Percentiles rank a stretch among this genome's conserved stretches.
Conservation (phyloP, 2,113 vertebrate genomes). For the Oryzias woworae region DNA sequence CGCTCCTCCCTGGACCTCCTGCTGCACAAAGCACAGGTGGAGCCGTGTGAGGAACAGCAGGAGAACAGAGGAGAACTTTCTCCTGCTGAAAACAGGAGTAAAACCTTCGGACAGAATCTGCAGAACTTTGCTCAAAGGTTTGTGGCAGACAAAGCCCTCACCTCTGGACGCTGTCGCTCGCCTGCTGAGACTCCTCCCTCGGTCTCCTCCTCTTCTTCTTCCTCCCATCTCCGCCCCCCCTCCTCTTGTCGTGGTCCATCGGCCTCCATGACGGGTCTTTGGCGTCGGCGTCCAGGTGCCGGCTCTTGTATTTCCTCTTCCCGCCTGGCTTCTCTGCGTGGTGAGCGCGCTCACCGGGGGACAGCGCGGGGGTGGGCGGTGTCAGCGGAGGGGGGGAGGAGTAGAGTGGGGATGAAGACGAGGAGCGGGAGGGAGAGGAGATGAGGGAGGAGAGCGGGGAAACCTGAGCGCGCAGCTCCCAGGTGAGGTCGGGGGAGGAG, state of each 20-base stretch:
- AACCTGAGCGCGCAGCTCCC: constrained; percentile 30
- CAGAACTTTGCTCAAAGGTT: too few relatives aligned
- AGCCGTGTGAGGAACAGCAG: too few relatives aligned
- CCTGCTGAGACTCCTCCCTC: constrained; percentile 7
- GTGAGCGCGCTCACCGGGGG: neutral
- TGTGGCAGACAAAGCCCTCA: constrained; percentile 6
- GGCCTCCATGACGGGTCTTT: constrained; percentile 51
- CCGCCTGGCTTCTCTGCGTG: constrained; percentile 62
- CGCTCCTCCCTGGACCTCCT: constrained; percentile 35
- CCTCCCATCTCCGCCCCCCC: neutral
- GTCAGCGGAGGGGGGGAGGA: constrained; percentile 13
- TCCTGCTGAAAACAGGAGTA: too few relatives aligned
- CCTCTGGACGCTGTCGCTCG: constrained; percentile 25
- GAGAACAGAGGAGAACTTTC: too few relatives aligned
- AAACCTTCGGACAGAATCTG: too few relatives aligned
- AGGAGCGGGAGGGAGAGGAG: constrained; percentile 22
- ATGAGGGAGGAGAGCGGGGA: constrained; percentile 30
- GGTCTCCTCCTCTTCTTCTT: constrained; percentile 3
- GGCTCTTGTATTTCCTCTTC: constrained; percentile 74
- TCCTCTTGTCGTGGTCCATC: neutral
- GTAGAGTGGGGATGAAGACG: constrained; percentile 17
- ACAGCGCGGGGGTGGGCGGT: neutral
- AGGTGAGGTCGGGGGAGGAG: constrained; percentile 27
- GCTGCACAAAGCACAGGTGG: constrained; percentile 8
- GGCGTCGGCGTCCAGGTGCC: constrained; percentile 57